Evolutionary conservation across 2,797 vertebrate species (phyloP).

Genomic region (Diplodus sargus): DNA sequence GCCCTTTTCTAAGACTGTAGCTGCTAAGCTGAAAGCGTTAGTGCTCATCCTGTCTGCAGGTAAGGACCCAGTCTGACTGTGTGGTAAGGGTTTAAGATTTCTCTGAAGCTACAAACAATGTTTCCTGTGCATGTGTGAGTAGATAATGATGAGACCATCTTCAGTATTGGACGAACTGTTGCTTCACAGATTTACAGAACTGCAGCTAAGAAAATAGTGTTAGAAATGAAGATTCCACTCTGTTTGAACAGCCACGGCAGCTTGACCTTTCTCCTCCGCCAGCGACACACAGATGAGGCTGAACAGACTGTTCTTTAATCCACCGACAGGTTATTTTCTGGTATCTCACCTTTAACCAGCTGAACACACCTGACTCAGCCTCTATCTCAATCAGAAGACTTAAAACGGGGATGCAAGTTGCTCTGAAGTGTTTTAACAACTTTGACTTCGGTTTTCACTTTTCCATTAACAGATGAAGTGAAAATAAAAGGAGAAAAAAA

Average conservation of each 20-base stretch:
- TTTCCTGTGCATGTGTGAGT: too few species aligned
- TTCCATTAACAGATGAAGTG: constrained; percentile 13
- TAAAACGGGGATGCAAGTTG: not conserved
- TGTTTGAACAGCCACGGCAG: constrained; percentile 8
- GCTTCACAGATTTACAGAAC: too few species aligned
- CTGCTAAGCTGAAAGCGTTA: too few species aligned
- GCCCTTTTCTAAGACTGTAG: too few species aligned
- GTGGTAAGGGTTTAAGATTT: too few species aligned
- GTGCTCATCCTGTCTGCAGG: too few species aligned
- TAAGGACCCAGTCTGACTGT: too few species aligned
- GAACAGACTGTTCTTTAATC: not conserved
- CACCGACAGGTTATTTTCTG: not conserved
- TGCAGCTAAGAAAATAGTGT: constrained; percentile 2
- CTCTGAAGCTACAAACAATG: too few species aligned
- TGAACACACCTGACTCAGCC: not conserved
- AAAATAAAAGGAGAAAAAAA: constrained; percentile 28
- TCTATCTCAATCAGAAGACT: not conserved
- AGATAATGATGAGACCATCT: too few species aligned
- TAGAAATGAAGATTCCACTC: constrained; percentile 3
- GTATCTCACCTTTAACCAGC: not conserved
- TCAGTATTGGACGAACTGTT: too few species aligned
- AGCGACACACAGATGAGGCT: not conserved
- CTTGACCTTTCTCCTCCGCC: not conserved
- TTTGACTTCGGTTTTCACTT: constrained; percentile 69
- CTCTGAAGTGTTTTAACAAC: constrained; percentile 13